Base-by-base conservation (phyloP, 2,113 vertebrate genomes). In the Pardalotus punctatus region DNA sequence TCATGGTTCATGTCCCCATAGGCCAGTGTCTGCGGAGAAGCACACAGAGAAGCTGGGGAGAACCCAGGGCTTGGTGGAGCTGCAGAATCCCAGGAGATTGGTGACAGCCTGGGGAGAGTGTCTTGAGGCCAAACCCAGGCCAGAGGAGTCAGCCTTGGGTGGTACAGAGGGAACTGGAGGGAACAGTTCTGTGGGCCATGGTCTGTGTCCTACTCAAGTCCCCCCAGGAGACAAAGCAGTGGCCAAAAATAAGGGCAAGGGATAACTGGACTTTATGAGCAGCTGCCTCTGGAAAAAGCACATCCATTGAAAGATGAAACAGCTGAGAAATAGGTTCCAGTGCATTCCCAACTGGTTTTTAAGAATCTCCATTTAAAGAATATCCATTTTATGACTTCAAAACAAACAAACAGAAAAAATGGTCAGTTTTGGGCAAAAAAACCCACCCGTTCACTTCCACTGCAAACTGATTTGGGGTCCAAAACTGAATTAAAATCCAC, bases 1-100 rank as follows among this genome's bases (percentile, higher is more conserved):
- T 99, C 99, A 0, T 99, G 99, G 95, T 99, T 99, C 99, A 99
- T 99, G 96, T 99, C 99, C 48, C 99, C 99, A 9, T 99, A 99
- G 27, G 99, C 99, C 97, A 99, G 93, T 1, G 99, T 99, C 99
- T 99, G 94, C 16, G 25, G 81, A n/a, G 73, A 90, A 88, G 91
- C 23, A 86, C 70, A 92, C 0, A n/a, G 82, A 80, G 38, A 71
- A 79, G 64, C 36, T 38, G 38, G 18, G 73, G n/a, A 86, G 60
- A 82, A 71, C 42, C n/a, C 29, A 71, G 56, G 16, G 12, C 53
- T 61, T n/a, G 71, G 67, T 57, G 86, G 40, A 45, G 47, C 28
- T 50, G 36, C 35, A 58, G 51, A 53, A 42, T 19, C 22, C 53
- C n/a, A 43, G 35, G 36, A 45, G 29, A 36, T 7, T 33, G 36